Conservation (phyloP, 2,113 vertebrate genomes). For the Tursiops truncatus region DNA sequence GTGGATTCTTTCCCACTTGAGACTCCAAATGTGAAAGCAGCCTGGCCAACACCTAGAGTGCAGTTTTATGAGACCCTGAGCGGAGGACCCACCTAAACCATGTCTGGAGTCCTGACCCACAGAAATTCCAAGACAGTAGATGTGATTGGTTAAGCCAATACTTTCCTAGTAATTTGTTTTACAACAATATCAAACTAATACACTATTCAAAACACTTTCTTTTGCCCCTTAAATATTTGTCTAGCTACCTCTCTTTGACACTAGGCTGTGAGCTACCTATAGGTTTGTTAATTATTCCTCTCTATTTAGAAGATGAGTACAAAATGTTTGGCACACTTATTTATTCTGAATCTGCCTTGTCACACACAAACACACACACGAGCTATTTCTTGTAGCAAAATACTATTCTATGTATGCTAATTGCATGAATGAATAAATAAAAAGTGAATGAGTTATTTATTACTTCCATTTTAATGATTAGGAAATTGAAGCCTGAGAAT, state of each 20-base stretch:
- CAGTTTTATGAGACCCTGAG: neutral
- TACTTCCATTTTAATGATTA: neutral
- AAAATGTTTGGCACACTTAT: neutral
- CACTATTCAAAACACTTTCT: neutral
- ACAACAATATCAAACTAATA: neutral
- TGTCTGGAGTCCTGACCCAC: neutral
- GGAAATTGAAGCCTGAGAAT: neutral
- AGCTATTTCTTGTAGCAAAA: neutral
- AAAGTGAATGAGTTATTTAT: slow-evolving; percentile 5
- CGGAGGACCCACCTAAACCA: too few relatives aligned
- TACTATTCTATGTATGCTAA: neutral
- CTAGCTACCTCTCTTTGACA: neutral
- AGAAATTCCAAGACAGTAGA: neutral
- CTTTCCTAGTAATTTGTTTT: neutral
- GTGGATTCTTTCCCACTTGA: neutral
- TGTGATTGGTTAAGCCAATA: neutral
- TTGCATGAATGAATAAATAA: neutral
- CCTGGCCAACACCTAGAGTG: neutral
- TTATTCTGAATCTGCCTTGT: neutral
- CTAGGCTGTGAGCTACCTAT: neutral
- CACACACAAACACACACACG: accelerated
- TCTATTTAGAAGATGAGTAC: neutral
- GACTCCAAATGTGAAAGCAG: neutral
- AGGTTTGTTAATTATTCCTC: neutral
- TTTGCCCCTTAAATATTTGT: neutral